Evolutionary conservation across 2,797 vertebrate genomes (phyloP), one percentile per base, ranked within the genome.

Genomic region (Hafferia zeledoni): DNA sequence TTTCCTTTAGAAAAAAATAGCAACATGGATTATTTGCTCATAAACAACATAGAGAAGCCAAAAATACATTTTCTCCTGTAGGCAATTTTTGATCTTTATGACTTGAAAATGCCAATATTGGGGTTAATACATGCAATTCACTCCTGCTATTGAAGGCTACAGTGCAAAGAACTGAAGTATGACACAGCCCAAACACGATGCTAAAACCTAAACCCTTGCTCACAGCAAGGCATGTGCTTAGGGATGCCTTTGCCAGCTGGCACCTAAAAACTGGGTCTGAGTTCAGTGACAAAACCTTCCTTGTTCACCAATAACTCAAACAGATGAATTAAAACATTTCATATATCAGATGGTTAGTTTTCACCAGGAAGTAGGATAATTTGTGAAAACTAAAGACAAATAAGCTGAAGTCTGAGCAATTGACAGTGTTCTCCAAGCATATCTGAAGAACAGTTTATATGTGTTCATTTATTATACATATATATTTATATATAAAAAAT

Each of bases 381-480:
- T 79, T 93, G 50, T 63, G 22, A 90, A 95, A 91, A 52, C 13
- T 59, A 78, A 89, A 89, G 63, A 93, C 39, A 72, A 95, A 76
- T 61, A 93, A 91, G 17, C 33, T 79, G 31, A 79, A 81, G 33
- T 28, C 69, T 55, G 39, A 93, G 65, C 64, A 89, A 71, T 33
- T 59, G 30, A 84, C 53, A 83, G 50, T 27, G 69, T 82, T 93
- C 91, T 92, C 83, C 59, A 76, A 81, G 31, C 27, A 13, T 49
- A 75, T 11, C 37, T 52, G 55, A 92, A 93, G 56, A 94, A 20
- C 35, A 78, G 47, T 91, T 83, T 31, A 35, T 25, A 64, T 64
- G 60, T 60, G 37, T 30, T 83, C 65, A 78, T 78, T 83, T 83
- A 83, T 89, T 74, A 41, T 20, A 77, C 8, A 50, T 50, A 50